Evolutionary conservation across 1,140 invertebrate genomes (phyloP).

Genomic region (Leptopilina boulardi): DNA sequence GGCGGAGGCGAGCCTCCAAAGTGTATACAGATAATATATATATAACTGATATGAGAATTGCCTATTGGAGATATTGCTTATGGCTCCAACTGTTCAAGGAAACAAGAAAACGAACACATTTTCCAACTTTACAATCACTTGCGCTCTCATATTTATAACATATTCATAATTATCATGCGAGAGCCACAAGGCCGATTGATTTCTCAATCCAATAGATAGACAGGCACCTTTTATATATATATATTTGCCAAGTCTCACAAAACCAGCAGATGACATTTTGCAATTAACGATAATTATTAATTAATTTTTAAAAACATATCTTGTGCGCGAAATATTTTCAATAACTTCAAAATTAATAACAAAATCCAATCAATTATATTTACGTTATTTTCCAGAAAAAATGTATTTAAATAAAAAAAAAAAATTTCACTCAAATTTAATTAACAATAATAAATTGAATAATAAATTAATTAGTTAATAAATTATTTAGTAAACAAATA

Average conservation of each 20-base stretch:
- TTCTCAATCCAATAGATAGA: constrained; percentile 67
- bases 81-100: constrained; percentile 58
- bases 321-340: too few species aligned
- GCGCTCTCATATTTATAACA: constrained; percentile 71
- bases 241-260: not conserved
- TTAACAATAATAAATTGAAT: too few species aligned
- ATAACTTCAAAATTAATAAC: too few species aligned
- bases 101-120: constrained; percentile 48
- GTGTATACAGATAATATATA: too few species aligned
- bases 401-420: too few species aligned
- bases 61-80: constrained; percentile 52
- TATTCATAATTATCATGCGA: constrained; percentile 74
- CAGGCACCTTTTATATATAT: constrained; percentile 32
- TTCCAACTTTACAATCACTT: constrained; percentile 61
- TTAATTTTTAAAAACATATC: not conserved
- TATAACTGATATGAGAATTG: constrained; percentile 57
- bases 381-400: too few species aligned
- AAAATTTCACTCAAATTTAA: too few species aligned
- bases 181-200: constrained; percentile 69
- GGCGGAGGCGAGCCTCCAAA: constrained; percentile 63
- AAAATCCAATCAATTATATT: too few species aligned
- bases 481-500: too few species aligned
- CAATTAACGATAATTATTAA: constrained; percentile 26
- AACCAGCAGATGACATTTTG: constrained; percentile 21
- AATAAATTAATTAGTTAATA: too few species aligned